Conservation (phyloP, 2,113 vertebrate genomes). For the Cnemophilus loriae region DNA sequence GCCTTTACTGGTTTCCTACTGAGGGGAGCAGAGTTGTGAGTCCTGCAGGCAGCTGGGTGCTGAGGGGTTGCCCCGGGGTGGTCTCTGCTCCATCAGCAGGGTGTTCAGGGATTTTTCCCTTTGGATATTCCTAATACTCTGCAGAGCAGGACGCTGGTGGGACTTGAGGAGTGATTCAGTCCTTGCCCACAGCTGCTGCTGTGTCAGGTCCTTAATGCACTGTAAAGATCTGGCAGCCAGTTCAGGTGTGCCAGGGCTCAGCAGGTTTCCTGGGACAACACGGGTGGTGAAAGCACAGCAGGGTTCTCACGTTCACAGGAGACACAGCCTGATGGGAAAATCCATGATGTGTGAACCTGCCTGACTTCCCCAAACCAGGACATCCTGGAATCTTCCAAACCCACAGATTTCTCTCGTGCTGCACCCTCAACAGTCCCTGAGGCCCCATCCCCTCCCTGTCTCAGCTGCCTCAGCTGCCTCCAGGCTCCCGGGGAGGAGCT, state of each 20-base stretch:
- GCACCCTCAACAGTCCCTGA: too few relatives aligned
- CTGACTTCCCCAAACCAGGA: not conserved
- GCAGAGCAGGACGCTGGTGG: not conserved
- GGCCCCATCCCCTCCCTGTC: not conserved
- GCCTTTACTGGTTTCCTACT: not conserved
- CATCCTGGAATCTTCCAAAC: not conserved
- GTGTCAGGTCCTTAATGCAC: not conserved
- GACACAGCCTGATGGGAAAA: not conserved
- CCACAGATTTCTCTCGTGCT: not conserved
- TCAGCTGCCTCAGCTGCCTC: not conserved
- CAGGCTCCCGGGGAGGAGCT: not conserved
- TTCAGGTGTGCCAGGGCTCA: not conserved
- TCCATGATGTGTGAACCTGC: not conserved
- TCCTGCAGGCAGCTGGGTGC: not conserved
- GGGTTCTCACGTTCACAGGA: not conserved
- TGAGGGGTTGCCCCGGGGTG: rapidly evolving
- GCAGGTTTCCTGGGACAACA: not conserved
- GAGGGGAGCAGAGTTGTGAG: not conserved
- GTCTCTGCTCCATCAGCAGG: not conserved
- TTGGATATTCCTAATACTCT: not conserved
- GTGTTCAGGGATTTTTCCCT: not conserved
- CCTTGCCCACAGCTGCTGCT: not conserved
- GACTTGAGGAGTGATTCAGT: not conserved
- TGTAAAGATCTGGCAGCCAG: not conserved
- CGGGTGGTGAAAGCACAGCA: not conserved